These are phyloP conservation scores for Peromyscus melanophrys DNA, from an alignment of 2,797 vertebrate genomes.

Conservation along the genomic window DNA sequence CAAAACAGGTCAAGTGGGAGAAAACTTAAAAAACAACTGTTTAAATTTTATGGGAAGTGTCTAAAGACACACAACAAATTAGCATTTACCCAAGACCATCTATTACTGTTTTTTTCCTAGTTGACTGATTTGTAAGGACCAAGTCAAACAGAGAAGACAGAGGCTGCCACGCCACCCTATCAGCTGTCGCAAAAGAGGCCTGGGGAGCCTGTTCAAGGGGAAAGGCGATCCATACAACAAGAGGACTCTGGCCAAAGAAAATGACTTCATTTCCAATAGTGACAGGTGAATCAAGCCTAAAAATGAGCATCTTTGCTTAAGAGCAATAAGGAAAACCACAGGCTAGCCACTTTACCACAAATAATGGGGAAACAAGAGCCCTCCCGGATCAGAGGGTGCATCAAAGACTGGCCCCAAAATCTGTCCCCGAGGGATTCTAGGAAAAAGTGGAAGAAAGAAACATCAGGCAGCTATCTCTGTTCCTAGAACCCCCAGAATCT, in stretches of 20 bases:
- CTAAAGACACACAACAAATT: constrained; percentile 14
- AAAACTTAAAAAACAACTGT: not conserved
- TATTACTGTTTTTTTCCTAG: not conserved
- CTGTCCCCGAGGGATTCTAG: constrained; percentile 2
- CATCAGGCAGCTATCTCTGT: not conserved
- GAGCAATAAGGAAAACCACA: constrained; percentile 41
- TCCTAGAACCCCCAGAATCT: not conserved
- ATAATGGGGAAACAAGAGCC: not conserved
- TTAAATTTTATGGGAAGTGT: constrained; percentile 2
- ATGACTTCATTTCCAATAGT: not conserved
- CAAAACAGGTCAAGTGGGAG: constrained; percentile 19
- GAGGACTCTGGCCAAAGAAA: not conserved
- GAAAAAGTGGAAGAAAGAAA: not conserved
- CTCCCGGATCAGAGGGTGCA: not conserved
- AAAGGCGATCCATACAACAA: not conserved
- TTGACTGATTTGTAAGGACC: not conserved
- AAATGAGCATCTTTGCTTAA: constrained; percentile 4
- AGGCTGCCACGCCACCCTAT: not conserved
- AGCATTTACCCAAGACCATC: not conserved
- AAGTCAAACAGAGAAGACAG: constrained; percentile 10
- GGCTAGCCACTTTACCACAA: not conserved
- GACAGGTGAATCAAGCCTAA: not conserved
- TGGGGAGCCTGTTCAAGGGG: not conserved
- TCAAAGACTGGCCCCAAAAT: not conserved
- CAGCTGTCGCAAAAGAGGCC: not conserved